Evolutionary conservation across 2,113 vertebrate genomes (phyloP).

Genomic region (Cephalopterus ornatus): DNA sequence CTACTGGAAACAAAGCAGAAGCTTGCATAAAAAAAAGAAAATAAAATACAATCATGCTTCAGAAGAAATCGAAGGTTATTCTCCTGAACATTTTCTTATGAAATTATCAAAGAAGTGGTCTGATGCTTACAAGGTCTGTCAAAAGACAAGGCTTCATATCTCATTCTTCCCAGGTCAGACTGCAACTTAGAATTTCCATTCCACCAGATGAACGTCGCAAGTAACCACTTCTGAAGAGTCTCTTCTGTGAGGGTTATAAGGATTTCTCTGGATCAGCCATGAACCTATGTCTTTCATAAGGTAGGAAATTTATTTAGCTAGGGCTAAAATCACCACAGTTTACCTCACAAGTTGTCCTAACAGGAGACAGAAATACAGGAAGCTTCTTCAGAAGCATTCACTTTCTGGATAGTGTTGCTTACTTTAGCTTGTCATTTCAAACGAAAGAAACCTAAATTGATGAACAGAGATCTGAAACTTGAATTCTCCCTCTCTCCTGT

Average conservation of each 20-base stretch:
- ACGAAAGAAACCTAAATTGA: constrained; percentile 2
- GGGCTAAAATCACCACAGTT: not conserved
- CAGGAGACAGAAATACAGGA: not conserved
- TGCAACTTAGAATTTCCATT: not conserved
- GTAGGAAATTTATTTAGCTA: not conserved
- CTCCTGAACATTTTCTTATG: not conserved
- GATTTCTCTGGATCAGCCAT: not conserved
- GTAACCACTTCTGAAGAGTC: not conserved
- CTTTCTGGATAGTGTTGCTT: not conserved
- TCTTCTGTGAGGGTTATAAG: not conserved
- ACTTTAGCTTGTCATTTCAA: not conserved
- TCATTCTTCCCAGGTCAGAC: not conserved
- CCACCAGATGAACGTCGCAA: not conserved
- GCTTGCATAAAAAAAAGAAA: not conserved
- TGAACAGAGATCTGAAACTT: not conserved
- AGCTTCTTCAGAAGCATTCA: not conserved
- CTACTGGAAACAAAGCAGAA: not conserved
- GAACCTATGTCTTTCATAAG: not conserved
- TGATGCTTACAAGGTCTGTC: not conserved
- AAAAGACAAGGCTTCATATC: not conserved
- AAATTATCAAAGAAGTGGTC: not conserved
- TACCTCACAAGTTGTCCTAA: not conserved
- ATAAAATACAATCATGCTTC: not conserved
- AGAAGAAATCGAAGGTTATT: not conserved
- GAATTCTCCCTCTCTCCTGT: not conserved